These are phyloP conservation scores for Sturmia bella DNA, from an alignment of 2,888 invertebrate species.

Conservation along the genomic window DNA sequence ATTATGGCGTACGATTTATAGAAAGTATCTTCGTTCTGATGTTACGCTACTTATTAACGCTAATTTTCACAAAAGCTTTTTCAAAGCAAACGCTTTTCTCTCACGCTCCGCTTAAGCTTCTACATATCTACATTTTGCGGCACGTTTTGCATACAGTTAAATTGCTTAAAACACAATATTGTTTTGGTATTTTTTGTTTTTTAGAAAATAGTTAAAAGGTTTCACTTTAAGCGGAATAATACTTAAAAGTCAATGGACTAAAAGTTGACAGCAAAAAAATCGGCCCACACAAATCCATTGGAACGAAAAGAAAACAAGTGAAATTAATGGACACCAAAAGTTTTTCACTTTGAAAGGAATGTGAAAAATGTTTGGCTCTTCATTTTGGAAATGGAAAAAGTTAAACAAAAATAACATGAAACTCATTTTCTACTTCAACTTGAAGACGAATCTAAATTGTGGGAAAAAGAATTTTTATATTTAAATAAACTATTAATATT, in stretches of 20 bases:
- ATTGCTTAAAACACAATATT: constrained; percentile 1
- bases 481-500: constrained; percentile 32
- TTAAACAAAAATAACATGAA: constrained; percentile 1
- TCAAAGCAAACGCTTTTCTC: too few species aligned
- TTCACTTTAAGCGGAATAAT: constrained; percentile 34
- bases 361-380: not conserved
- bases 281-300: not conserved
- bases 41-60: too few species aligned
- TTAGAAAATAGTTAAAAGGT: constrained; percentile 40
- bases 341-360: constrained; percentile 14
- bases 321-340: not conserved
- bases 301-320: not conserved
- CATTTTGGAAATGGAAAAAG: not conserved
- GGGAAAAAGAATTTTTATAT: constrained; percentile 10
- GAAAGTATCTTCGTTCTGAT: too few species aligned
- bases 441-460: constrained; percentile 29
- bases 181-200: too few species aligned
- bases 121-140: too few species aligned
- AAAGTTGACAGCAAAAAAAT: constrained; percentile 15
- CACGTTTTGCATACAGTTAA: not conserved
- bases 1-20: too few species aligned
- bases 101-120: too few species aligned
- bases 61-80: too few species aligned
- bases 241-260: constrained; percentile 24
- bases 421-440: constrained; percentile 22